A percentile compares a stretch with the other conserved stretches of the same genome.
Evolutionary conservation across 2,888 invertebrate species (phyloP).

Genomic region (Melitaea athalia): DNA sequence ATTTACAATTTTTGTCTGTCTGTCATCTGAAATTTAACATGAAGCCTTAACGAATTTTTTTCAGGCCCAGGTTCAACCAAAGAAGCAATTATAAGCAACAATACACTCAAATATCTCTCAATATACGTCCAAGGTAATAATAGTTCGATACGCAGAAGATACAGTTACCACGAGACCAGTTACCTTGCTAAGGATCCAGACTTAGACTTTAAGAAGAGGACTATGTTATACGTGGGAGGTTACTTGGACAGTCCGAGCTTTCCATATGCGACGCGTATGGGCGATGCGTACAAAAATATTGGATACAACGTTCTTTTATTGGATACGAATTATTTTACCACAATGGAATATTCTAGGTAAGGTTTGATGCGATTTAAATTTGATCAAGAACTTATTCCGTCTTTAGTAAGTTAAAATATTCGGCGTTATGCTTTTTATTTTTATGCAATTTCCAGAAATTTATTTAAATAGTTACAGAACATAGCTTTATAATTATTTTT

Average conservation of each 20-base stretch:
- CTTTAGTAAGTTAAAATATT: background rate
- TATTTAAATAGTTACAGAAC: too few relatives aligned
- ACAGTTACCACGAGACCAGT: slow-evolving; percentile 59
- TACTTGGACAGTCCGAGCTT: slow-evolving; percentile 58
- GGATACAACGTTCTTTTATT: slow-evolving; percentile 49
- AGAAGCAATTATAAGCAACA: slow-evolving; percentile 53
- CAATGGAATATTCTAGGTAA: slow-evolving; percentile 62
- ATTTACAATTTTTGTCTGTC: too few relatives aligned
- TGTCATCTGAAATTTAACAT: too few relatives aligned
- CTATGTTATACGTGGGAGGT: slow-evolving; percentile 60
- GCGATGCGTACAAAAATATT: slow-evolving; percentile 49
- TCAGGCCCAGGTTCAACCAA: slow-evolving; percentile 61
- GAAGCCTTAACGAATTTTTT: slow-evolving; percentile 28
- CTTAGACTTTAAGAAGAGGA: slow-evolving; percentile 53
- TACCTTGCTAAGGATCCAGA: slow-evolving; percentile 51
- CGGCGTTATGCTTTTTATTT: background rate
- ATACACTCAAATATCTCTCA: slow-evolving; percentile 53
- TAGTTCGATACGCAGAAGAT: slow-evolving; percentile 44
- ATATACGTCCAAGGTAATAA: slow-evolving; percentile 50
- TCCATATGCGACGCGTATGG: slow-evolving; percentile 45
- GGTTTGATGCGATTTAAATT: slow-evolving; percentile 32
- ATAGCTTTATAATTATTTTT: too few relatives aligned
- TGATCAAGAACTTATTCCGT: background rate
- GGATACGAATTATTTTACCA: slow-evolving; percentile 44
- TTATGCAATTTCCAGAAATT: too few relatives aligned